Evolutionary conservation across 2,113 vertebrate genomes (phyloP).

Genomic region (Cygnus atratus): DNA sequence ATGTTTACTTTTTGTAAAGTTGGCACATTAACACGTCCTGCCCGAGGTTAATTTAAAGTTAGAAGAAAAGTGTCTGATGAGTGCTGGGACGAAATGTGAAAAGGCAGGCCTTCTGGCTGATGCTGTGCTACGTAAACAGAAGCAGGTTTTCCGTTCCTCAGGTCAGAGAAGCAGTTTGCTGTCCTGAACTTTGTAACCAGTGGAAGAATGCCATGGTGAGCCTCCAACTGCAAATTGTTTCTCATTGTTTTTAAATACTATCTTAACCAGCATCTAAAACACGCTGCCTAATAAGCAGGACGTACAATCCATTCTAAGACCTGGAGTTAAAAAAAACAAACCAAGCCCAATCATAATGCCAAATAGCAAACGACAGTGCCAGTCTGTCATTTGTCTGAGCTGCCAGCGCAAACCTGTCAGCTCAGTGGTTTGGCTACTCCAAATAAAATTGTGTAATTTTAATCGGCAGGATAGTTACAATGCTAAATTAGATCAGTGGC

Average conservation of each 20-base stretch:
- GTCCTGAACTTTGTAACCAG: background rate
- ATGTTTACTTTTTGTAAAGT: background rate
- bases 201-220: background rate
- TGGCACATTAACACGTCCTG: accelerated
- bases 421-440: accelerated
- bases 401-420: too few relatives aligned
- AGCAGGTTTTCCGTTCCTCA: background rate
- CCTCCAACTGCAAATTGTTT: background rate
- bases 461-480: background rate
- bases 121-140: background rate
- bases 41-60: background rate
- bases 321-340: accelerated
- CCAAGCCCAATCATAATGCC: accelerated
- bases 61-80: accelerated
- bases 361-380: accelerated
- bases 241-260: background rate
- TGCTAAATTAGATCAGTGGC: too few relatives aligned
- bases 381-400: accelerated
- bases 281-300: background rate
- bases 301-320: background rate
- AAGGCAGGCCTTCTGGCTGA: background rate
- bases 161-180: background rate
- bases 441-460: background rate
- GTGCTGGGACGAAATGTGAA: accelerated
- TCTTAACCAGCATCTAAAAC: background rate